Conservation (phyloP, 2,113 vertebrate species). For the Bos javanicus region DNA sequence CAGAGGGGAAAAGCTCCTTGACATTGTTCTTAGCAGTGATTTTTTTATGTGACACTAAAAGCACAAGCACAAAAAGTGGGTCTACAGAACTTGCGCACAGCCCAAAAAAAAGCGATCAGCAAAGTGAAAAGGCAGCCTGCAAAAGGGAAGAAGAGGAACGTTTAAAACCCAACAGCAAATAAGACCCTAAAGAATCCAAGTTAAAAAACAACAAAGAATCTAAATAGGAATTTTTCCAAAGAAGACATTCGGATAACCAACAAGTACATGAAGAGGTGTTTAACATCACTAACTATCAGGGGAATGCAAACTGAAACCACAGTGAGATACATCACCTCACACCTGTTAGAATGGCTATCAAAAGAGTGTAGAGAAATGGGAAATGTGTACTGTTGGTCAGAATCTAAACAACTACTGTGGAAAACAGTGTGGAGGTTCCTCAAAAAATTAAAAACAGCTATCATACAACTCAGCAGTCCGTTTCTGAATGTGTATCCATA, state of each 20-base stretch:
- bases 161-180: not conserved
- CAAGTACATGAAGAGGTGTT: not conserved
- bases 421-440: not conserved
- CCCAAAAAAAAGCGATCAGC: not conserved
- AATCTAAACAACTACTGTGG: not conserved
- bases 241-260: not conserved
- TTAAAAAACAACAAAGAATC: not conserved
- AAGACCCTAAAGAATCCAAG: not conserved
- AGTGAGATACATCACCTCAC: not conserved
- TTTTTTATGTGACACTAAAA: not conserved
- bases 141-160: not conserved
- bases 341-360: not conserved
- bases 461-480: not conserved
- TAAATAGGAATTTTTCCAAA: not conserved
- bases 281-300: not conserved
- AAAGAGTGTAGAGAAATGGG: not conserved
- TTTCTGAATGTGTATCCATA: not conserved
- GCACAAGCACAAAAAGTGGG: not conserved
- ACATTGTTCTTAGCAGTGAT: not conserved
- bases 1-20: not conserved
- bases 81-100: not conserved
- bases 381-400: not conserved
- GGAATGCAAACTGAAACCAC: not conserved
- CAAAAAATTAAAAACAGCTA: not conserved
- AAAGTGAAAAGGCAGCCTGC: not conserved